Evolutionary conservation across 2,797 vertebrate species (phyloP).

Genomic region (Schizothorax lantsangensis): DNA sequence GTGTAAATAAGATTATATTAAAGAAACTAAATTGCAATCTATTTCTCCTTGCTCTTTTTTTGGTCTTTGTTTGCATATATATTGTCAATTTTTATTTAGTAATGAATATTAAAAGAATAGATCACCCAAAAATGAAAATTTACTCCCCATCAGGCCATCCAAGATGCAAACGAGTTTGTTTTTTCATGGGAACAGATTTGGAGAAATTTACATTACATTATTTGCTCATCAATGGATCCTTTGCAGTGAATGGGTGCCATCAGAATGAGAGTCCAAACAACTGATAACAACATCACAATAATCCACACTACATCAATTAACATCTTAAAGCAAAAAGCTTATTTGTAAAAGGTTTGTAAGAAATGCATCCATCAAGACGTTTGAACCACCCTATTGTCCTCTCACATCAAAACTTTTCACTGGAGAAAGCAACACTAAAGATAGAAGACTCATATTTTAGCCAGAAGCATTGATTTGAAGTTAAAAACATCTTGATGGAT

Average conservation of each 20-base stretch:
- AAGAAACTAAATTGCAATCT: slow-evolving; percentile 81
- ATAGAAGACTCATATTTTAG: not conserved
- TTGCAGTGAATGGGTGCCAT: not conserved
- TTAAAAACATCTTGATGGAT: not conserved
- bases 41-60: slow-evolving; percentile 37
- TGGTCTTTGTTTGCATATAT: not conserved
- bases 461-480: not conserved
- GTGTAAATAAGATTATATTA: slow-evolving; percentile 89
- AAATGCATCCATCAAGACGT: too few relatives aligned
- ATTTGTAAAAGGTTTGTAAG: too few relatives aligned
- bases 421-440: not conserved
- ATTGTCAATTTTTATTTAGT: not conserved
- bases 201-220: not conserved
- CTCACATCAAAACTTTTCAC: not conserved
- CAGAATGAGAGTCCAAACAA: not conserved
- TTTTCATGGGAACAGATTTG: not conserved
- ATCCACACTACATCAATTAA: not conserved
- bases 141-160: not conserved
- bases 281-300: not conserved
- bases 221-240: not conserved
- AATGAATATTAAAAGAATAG: not conserved
- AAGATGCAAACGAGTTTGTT: not conserved
- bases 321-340: too few relatives aligned
- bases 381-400: too few relatives aligned
- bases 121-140: too few relatives aligned